Evolutionary conservation across 2,797 vertebrate genomes (phyloP), one percentile per base, ranked within the genome.

Genomic region (Tadarida brasiliensis): DNA sequence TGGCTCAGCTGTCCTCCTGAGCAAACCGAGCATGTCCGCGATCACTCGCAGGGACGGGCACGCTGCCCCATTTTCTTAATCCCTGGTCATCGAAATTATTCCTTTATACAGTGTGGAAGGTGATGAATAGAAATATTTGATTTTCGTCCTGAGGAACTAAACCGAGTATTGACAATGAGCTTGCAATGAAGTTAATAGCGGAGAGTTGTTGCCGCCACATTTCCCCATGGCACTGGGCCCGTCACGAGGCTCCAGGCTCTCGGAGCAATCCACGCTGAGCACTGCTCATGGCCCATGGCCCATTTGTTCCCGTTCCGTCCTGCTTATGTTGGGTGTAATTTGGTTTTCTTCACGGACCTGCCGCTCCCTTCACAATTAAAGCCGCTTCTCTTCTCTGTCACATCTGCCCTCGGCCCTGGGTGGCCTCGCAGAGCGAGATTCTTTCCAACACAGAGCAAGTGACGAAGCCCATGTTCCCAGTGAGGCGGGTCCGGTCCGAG

Each of bases 121-220:
- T 30, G 11, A 70, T 78, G 44, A 81, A 54, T 78, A 59, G 49
- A 78, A 74, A 82, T 44, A 61, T 65, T 92, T 77, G 68, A 80
- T 57, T 80, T 92, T 92, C 30, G 68, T 74, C 15, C 83, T 84
- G 14, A 70, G 65, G 35, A 94, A 76, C 76, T 68, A 80, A 92
- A 71, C 26, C 33, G 70, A 33, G 88, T 74, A 63, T 94, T 88
- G 90, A 81, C 65, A 87, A 47, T n/a, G 86, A 86, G 14, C 73
- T 92, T 78, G n/a, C 65, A 76, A 86, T 81, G 89, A 88, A 96
- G 94, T 92, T 86, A 95, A 92, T 57, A 93, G 90, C 82, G 54
- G 33, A 80, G 91, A 94, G 93, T 83, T 80, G 94, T 78, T n/a
- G 12, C 51, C 49, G 78, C 86, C 20, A 2, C 15, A 4, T 39